Evolutionary conservation across 2,797 vertebrate species (phyloP).

Genomic region (Tarsius wallacei): DNA sequence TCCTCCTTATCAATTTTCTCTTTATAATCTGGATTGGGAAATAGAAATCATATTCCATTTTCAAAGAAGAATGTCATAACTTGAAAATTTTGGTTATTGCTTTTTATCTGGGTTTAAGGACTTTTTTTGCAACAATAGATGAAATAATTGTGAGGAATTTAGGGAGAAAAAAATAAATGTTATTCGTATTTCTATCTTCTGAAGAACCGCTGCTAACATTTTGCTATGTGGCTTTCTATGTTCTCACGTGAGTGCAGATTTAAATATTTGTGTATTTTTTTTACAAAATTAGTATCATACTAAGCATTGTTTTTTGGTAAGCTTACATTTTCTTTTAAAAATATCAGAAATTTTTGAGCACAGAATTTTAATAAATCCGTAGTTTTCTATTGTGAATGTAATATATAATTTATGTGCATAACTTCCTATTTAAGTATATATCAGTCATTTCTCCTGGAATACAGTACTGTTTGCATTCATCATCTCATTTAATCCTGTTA

Average conservation of each 20-base stretch:
- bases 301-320: background rate
- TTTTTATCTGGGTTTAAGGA: background rate
- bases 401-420: background rate
- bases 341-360: constrained; percentile 49
- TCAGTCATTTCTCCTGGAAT: constrained; percentile 16
- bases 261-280: background rate
- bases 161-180: background rate
- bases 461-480: background rate
- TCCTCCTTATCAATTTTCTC: background rate
- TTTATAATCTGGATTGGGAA: background rate
- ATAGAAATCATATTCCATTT: background rate
- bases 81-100: background rate
- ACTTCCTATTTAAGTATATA: background rate
- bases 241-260: background rate
- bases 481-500: background rate
- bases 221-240: background rate
- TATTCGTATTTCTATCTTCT: background rate
- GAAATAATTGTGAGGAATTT: constrained; percentile 19
- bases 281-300: constrained; percentile 12
- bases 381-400: background rate
- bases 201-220: background rate
- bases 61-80: background rate
- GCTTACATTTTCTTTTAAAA: constrained; percentile 17
- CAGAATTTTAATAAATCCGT: background rate
- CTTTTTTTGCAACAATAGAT: background rate